Base-by-base conservation (phyloP, 2,113 vertebrate species). In the Aldabrachelys gigantea region DNA sequence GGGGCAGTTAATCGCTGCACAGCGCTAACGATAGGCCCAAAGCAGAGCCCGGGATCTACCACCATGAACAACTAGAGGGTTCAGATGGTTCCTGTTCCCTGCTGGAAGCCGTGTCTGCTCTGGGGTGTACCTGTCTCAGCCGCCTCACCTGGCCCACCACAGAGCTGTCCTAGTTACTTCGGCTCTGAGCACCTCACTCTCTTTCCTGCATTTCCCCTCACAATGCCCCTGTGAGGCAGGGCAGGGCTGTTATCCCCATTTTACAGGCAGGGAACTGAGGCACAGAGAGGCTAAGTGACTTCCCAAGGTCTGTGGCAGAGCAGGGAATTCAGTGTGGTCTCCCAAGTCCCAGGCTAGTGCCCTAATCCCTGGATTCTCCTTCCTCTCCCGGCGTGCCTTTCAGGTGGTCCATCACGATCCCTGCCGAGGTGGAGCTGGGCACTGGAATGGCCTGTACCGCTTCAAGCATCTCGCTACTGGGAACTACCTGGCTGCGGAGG, bases 381-480 rank as follows among this genome's bases (percentile, higher is more conserved):
- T 90, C 35, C 75, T 25, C 38, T 92, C 3, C n/a, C 62, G 9
- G 2, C 84, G 27, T 59, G 56, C 83, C 50, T 79, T 65, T 49
- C 95, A 99, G 99, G 99, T 99, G n/a, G 99, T 99, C 92, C 99
- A 99, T 97, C 99, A 99, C 0, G 99, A 99, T 96, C 99, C 99
- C 0, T 99, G 99, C 89, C 98, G 99, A 2, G 99, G 99, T 62
- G 99, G 99, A 90, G 99, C 99, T 0, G 99, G 99, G 56, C 99
- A 99, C 97, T 99, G 99, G 99, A 99, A 99, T 0, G 99, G 99
- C 95, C 98, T 99, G 50, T 99, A 99, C 94, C 98, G 99, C 85
- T 99, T 99, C 97, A 99, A 99, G 96, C 99, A 99, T 97, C 98
- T 99, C 9, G 99, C 99, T 87, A 99, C 99, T 0, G 99, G 99